phyloP scores from a whole-genome alignment of 2,888 invertebrate genomes.

The Galerucella pusilla region DNA sequence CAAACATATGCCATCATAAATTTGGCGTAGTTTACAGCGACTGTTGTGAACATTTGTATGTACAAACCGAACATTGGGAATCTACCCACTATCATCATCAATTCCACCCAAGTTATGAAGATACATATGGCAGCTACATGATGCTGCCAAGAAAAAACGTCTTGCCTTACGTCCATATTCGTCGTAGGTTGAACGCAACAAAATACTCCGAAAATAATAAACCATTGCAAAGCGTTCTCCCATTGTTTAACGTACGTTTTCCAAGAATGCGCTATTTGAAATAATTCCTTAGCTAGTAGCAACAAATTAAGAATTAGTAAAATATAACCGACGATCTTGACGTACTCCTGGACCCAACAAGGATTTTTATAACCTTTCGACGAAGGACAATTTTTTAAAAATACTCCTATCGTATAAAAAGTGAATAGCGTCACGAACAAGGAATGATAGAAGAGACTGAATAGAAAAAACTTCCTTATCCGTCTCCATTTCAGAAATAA shows the following conservation, averaged over 20 bases:
- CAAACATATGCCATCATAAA: conserved; percentile 85
- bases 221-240: conserved; percentile 88
- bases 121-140: conserved; percentile 84
- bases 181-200: conserved; percentile 70
- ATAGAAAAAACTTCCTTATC: conserved; percentile 83
- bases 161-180: conserved; percentile 52
- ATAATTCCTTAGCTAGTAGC: conserved; percentile 79
- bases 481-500: conserved; percentile 85
- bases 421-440: conserved; percentile 81
- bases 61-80: conserved; percentile 89
- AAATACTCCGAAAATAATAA: conserved; percentile 79
- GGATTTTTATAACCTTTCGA: conserved; percentile 35
- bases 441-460: conserved; percentile 82
- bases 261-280: conserved; percentile 79
- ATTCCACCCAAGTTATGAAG: conserved; percentile 83
- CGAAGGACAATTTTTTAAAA: conserved; percentile 66
- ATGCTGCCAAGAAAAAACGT: conserved; percentile 75
- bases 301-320: conserved; percentile 74
- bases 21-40: conserved; percentile 84
- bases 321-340: conserved; percentile 67
- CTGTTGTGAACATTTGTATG: conserved; percentile 89
- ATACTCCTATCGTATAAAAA: conserved; percentile 75
- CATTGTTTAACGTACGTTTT: conserved; percentile 80
- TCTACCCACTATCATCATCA: conserved; percentile 87
- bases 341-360: conserved; percentile 54